Base-by-base conservation (phyloP, 2,113 vertebrate species). In the Tautogolabrus adspersus region DNA sequence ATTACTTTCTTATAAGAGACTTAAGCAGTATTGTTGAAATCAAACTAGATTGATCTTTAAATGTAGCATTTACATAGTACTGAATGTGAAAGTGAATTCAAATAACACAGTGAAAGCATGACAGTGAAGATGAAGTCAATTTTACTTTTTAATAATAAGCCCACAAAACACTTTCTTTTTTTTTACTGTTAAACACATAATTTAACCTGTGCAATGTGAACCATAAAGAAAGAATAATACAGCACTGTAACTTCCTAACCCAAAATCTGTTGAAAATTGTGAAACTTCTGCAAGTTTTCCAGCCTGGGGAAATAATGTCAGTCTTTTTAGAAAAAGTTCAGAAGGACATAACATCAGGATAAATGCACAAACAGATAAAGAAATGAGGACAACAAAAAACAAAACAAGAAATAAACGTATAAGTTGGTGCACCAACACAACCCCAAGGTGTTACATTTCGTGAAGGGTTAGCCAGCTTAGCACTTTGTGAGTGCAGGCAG, bases 391-490 rank as follows among this genome's bases (percentile, higher is more conserved):
- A 66, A 51, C 10, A 26, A 16, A 11, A 71, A 79, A 65, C n/a
- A 81, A 75, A 76, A 40, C 38, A 61, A 22, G 65, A 59, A 47
- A 75, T 40, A 73, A 65, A n/a, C 21, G 15, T 18, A 4, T 7
- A 15, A 0, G 26, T 64, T 52, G 73, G 66, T 75, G 44, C 21
- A 18, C 34, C 60, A 68, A 54, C 52, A 51, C 30, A 72, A 49
- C 52, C 13, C 10, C 16, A 72, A 42, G 70, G 77, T 88, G 68
- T 84, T 88, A 76, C 66, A 83, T 87, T 86, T 47, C 64, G 38
- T 82, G 64, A 63, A 75, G 52, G 69, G 38, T 44, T 22, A 34
- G 63, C 87, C 58, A 34, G 57, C 81, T 89, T 86, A 90, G 87
- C 88, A 83, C 64, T 89, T 89, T 88, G 26, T 37, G 23, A 65